A percentile compares a stretch with the other conserved stretches of the same genome.
These are phyloP conservation scores for Acanthopagrus latus DNA, from an alignment of 2,797 vertebrate genomes.

Conservation along the genomic window DNA sequence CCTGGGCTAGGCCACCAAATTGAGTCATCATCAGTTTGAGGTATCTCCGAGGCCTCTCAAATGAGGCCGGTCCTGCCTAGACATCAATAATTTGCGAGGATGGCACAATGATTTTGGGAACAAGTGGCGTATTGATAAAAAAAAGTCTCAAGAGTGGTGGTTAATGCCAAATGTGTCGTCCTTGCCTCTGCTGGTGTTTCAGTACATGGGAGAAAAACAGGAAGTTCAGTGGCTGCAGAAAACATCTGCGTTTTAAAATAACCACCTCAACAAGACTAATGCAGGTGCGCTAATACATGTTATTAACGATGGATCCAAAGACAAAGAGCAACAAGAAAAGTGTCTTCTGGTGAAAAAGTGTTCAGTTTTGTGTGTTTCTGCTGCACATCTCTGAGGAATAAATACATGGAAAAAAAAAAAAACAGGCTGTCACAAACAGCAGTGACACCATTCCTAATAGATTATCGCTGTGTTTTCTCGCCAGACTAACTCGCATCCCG, in stretches of 20 bases:
- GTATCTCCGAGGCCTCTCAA: conserved; percentile 49
- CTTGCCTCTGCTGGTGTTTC: conserved; percentile 4
- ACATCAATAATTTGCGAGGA: conserved; percentile 63
- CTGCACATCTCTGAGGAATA: too few species aligned
- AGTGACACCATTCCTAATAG: too few species aligned
- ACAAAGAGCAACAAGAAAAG: not conserved
- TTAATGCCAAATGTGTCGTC: conserved; percentile 54
- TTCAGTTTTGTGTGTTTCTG: too few species aligned
- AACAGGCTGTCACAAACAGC: too few species aligned
- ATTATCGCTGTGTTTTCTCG: too few species aligned
- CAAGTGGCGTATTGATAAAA: conserved; percentile 62
- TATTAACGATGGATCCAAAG: not conserved
- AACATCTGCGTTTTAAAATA: not conserved
- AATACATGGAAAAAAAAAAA: too few species aligned
- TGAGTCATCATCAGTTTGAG: conserved; percentile 74
- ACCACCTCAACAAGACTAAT: not conserved
- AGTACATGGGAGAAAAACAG: not conserved
- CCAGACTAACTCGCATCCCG: too few species aligned
- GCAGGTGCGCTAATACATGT: not conserved
- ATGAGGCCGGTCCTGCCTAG: conserved; percentile 41
- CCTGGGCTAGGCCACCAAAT: conserved; percentile 55
- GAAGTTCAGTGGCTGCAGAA: not conserved
- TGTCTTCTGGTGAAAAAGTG: not conserved
- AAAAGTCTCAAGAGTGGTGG: conserved; percentile 36
- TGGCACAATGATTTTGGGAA: conserved; percentile 44